Evolutionary conservation across 53 echinoderm and acorn worm species (phyloP).

Genomic region (Paelopatides confundens): DNA sequence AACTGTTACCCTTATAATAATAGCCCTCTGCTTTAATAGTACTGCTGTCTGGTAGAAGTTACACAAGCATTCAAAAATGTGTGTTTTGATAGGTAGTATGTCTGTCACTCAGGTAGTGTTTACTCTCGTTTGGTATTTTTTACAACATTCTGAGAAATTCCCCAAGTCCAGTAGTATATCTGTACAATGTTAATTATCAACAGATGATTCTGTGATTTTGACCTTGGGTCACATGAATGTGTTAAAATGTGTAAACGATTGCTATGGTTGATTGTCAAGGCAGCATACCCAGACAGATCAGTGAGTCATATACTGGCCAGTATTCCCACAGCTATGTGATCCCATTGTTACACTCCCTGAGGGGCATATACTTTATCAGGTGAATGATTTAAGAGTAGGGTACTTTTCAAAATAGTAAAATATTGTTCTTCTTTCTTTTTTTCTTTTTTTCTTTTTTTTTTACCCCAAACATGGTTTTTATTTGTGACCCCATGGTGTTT

Average conservation of each 20-base stretch:
- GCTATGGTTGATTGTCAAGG: background rate
- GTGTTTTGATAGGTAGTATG: too few relatives aligned
- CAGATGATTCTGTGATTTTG: background rate
- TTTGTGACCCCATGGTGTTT: too few relatives aligned
- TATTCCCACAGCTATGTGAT: too few relatives aligned
- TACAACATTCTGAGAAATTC: background rate
- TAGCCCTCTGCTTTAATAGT: too few relatives aligned
- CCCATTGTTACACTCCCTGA: background rate
- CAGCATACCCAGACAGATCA: background rate
- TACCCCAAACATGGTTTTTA: too few relatives aligned
- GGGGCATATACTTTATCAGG: background rate
- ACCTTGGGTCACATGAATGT: background rate
- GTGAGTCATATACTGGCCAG: too few relatives aligned
- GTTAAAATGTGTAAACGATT: background rate
- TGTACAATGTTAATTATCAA: background rate
- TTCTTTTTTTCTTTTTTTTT: background rate
- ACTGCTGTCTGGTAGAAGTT: too few relatives aligned
- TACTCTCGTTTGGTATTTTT: too few relatives aligned
- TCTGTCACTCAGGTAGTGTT: too few relatives aligned
- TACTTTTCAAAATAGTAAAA: background rate
- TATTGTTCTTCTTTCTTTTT: background rate
- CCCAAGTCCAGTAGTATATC: background rate
- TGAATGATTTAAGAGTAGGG: background rate
- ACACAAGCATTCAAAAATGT: too few relatives aligned
- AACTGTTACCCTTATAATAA: too few relatives aligned